These are phyloP conservation scores for human (Homo sapiens) DNA, from an alignment of 2,113 vertebrate genomes.

Conservation along the genomic window GRCh38 chr3:178551501-178552000, in stretches of 20 bases:
- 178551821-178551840: not conserved
- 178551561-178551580: not conserved
- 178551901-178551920: not conserved
- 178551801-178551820: not conserved
- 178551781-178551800: not conserved
- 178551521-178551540: not conserved
- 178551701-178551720: not conserved
- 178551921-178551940: not conserved
- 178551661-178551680: not conserved
- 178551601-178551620: not conserved
- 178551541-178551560: not conserved
- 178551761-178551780: not conserved
- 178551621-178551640: not conserved
- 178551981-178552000: not conserved
- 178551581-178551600: not conserved
- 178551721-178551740: not conserved
- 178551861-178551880: not conserved
- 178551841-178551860: not conserved
- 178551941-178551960: not conserved
- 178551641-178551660: not conserved
- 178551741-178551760: not conserved
- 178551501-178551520: not conserved
- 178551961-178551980: not conserved
- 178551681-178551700: not conserved
- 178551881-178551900: not conserved